These are phyloP conservation scores for Drosophila nr. perissopoda DNA, from an alignment of 2,888 invertebrate species.

Conservation along the genomic window DNA sequence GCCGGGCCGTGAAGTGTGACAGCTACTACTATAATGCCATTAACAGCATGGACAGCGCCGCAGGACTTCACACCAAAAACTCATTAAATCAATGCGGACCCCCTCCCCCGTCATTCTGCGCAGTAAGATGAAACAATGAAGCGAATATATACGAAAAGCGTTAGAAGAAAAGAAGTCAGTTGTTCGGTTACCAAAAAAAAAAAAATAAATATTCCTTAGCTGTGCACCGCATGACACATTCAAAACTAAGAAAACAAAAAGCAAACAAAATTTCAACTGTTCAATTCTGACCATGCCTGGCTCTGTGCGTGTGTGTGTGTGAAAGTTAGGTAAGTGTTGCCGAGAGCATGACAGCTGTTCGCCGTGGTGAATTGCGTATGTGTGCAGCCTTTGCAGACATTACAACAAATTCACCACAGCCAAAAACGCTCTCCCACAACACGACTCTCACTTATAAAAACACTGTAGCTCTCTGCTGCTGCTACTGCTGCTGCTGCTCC, in stretches of 20 bases:
- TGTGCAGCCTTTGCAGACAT: conserved; percentile 55
- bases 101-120: conserved; percentile 2
- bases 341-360: conserved; percentile 70
- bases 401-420: conserved; percentile 55
- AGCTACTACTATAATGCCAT: conserved; percentile 73
- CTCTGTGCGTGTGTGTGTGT: conserved; percentile 16
- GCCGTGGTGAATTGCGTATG: conserved; percentile 52
- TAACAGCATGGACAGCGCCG: conserved; percentile 67
- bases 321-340: conserved; percentile 45
- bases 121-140: conserved; percentile 30
- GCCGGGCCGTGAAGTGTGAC: conserved; percentile 61
- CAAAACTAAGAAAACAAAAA: conserved; percentile 23
- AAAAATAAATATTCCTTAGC: conserved; percentile 33
- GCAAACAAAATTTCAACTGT: conserved; percentile 30
- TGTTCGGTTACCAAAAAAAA: conserved; percentile 44
- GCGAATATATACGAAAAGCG: conserved; percentile 55
- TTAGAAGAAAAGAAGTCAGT: conserved; percentile 63
- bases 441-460: conserved; percentile 19
- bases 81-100: conserved; percentile 69
- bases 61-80: conserved; percentile 75
- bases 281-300: conserved; percentile 41
- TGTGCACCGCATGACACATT: conserved; percentile 64
- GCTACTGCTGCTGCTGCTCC: conserved; percentile 11
- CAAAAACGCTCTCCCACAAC: conserved; percentile 14
- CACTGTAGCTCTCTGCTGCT: conserved; percentile 17